Conservation (phyloP, 1,140 invertebrate genomes). For the Drosophila teissieri region DNA sequence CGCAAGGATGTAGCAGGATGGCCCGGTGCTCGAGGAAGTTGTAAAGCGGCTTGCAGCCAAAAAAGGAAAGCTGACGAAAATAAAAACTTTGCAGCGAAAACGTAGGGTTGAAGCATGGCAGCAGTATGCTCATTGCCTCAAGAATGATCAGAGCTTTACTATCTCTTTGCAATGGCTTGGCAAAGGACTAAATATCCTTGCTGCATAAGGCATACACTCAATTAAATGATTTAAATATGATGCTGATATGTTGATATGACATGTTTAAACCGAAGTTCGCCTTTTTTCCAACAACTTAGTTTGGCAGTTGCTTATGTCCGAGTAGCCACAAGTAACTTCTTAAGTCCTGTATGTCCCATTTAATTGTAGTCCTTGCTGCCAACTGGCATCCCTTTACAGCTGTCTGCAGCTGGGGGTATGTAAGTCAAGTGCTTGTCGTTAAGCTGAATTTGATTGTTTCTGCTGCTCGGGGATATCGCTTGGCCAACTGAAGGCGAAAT, state of each 20-base stretch:
- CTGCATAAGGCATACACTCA: no score
- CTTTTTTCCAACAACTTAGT: no score
- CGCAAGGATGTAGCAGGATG: not conserved
- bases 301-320: no score
- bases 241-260: no score
- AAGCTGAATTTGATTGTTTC: constrained; percentile 59
- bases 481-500: constrained; percentile 12
- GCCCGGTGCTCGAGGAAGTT: constrained; percentile 35
- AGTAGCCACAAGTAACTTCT: not conserved
- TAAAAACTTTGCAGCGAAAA: not conserved
- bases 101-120: not conserved
- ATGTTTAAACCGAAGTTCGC: no score
- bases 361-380: not conserved
- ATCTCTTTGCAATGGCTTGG: not conserved
- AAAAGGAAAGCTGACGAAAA: not conserved
- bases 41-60: constrained; percentile 43
- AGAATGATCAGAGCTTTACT: not conserved
- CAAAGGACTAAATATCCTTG: not conserved
- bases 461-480: constrained; percentile 5
- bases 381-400: not conserved
- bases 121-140: not conserved
- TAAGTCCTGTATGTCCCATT: not conserved
- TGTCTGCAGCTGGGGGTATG: constrained; percentile 10
- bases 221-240: no score
- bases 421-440: constrained; percentile 45